Evolutionary conservation across 2,888 invertebrate species (phyloP).

Genomic region (Catonia carolina): DNA sequence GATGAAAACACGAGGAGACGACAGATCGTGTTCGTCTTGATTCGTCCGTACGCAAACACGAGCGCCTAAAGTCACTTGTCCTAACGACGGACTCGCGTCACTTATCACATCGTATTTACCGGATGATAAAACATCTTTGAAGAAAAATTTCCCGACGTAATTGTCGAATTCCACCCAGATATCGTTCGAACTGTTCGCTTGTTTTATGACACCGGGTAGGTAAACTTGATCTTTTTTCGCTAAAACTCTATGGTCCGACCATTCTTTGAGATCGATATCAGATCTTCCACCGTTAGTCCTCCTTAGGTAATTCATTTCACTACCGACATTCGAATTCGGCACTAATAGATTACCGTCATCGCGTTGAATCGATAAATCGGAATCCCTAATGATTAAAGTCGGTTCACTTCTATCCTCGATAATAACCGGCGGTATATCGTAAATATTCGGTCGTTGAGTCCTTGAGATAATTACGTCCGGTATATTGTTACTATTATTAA

Average conservation of each 20-base stretch:
- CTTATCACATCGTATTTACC: slow-evolving; percentile 83
- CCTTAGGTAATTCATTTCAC: slow-evolving; percentile 12
- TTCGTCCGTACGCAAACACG: slow-evolving; percentile 63
- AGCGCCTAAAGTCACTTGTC: slow-evolving; percentile 70
- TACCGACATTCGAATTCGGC: slow-evolving; percentile 1
- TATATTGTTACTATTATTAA: not conserved
- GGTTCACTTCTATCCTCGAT: slow-evolving; percentile 26
- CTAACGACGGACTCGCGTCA: slow-evolving; percentile 83
- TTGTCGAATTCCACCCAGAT: slow-evolving; percentile 79
- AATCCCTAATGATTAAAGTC: slow-evolving; percentile 9
- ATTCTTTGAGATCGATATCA: slow-evolving; percentile 80
- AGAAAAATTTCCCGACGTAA: slow-evolving; percentile 55
- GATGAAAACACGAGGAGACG: slow-evolving; percentile 66
- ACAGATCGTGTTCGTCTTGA: slow-evolving; percentile 33
- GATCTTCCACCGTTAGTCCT: slow-evolving; percentile 30
- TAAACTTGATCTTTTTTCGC: slow-evolving; percentile 78
- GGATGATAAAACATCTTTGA: slow-evolving; percentile 63
- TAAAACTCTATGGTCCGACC: slow-evolving; percentile 87
- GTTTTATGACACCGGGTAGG: slow-evolving; percentile 81
- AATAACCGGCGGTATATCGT: slow-evolving; percentile 27
- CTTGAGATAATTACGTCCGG: not conserved
- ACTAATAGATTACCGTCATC: slow-evolving; percentile 10
- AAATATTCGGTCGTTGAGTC: not conserved
- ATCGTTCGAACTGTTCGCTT: slow-evolving; percentile 59
- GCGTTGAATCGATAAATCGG: not conserved